Evolutionary conservation across 2,888 invertebrate species (phyloP).

Genomic region (Lasioglossum pauxillum): DNA sequence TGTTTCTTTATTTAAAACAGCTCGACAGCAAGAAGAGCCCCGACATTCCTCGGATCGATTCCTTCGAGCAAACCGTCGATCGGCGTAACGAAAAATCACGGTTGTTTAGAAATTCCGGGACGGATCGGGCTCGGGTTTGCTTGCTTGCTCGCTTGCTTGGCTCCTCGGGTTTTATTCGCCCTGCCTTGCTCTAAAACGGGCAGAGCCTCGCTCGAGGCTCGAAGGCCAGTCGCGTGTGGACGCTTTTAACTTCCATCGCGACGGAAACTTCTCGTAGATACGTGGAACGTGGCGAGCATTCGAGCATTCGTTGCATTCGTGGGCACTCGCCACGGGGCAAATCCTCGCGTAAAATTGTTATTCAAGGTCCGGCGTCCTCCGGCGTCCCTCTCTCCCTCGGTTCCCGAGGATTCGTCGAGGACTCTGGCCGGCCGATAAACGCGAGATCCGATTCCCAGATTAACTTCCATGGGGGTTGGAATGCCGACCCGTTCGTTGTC

Average conservation of each 20-base stretch:
- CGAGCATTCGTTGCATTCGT: background rate
- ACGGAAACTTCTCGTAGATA: slow-evolving; percentile 11
- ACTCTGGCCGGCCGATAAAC: slow-evolving; percentile 1
- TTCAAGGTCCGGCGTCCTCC: slow-evolving; percentile 34
- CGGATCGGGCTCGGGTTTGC: background rate
- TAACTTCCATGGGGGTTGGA: background rate
- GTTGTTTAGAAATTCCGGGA: background rate
- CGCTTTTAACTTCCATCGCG: slow-evolving; percentile 32
- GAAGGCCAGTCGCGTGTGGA: slow-evolving; percentile 47
- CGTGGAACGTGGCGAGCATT: slow-evolving; percentile 46
- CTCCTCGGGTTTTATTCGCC: background rate
- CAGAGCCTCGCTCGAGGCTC: slow-evolving; percentile 19
- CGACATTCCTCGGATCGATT: background rate
- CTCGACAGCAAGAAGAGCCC: background rate
- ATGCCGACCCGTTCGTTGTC: background rate
- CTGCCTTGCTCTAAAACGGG: background rate
- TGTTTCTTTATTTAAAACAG: slow-evolving; percentile 11
- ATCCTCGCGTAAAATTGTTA: slow-evolving; percentile 47
- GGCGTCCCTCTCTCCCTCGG: background rate
- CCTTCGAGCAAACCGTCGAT: background rate
- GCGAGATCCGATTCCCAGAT: slow-evolving; percentile 8
- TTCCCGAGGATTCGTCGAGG: slow-evolving; percentile 7
- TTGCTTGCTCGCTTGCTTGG: background rate
- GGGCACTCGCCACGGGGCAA: background rate
- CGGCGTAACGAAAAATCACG: background rate